These are phyloP conservation scores for Euwallacea similis DNA, from an alignment of 1,140 invertebrate genomes.

Conservation along the genomic window DNA sequence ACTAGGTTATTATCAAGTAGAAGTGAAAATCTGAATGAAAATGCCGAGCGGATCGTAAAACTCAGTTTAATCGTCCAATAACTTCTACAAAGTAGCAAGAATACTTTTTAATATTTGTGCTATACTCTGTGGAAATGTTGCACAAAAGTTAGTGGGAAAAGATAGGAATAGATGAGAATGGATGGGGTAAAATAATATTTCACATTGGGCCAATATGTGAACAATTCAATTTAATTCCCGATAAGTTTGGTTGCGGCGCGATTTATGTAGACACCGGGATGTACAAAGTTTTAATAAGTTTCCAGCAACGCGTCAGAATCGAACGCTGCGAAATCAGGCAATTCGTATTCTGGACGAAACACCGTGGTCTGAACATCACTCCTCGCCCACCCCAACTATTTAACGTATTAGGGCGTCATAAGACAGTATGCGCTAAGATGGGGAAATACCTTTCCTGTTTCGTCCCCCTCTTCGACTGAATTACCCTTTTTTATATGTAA, in stretches of 20 bases:
- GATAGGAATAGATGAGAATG: too few species aligned
- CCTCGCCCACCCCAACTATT: constrained; percentile 23
- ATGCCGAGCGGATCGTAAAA: too few species aligned
- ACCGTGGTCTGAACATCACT: constrained; percentile 27
- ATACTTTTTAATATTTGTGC: too few species aligned
- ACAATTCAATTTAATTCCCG: too few species aligned
- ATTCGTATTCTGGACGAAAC: constrained; percentile 20
- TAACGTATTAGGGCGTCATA: constrained; percentile 32
- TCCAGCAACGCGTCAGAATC: constrained; percentile 17
- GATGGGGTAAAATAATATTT: neutral
- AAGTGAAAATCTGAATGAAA: too few species aligned
- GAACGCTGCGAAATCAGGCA: constrained; percentile 27
- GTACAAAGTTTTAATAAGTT: constrained; percentile 33
- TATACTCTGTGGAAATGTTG: too few species aligned
- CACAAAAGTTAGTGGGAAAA: too few species aligned
- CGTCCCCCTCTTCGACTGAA: neutral
- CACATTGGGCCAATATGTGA: neutral
- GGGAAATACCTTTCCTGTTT: neutral
- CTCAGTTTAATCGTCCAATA: too few species aligned
- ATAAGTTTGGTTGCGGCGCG: constrained; percentile 6
- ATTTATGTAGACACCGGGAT: constrained; percentile 13
- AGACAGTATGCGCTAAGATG: constrained; percentile 14
- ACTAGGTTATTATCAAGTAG: too few species aligned
- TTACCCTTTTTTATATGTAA: neutral
- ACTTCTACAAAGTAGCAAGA: too few species aligned